Conservation (phyloP, 2,113 vertebrate species). For the Pampusana beccarii region DNA sequence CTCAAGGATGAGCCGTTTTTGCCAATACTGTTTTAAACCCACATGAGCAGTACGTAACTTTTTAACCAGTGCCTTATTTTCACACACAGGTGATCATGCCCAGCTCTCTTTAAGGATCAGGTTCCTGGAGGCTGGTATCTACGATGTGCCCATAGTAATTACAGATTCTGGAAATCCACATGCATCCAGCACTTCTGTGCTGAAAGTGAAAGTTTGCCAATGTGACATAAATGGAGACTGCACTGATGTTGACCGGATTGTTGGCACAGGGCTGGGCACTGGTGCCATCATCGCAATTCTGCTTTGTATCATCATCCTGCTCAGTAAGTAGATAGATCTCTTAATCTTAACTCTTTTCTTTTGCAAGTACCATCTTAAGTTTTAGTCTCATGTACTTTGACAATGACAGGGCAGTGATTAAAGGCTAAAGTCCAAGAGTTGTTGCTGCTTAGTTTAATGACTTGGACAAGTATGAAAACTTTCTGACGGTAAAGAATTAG, state of each 20-base stretch:
- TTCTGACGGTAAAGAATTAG: neutral
- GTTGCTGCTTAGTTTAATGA: neutral
- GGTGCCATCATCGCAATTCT: slow-evolving; percentile 97
- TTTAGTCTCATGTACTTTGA: neutral
- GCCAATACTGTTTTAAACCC: neutral
- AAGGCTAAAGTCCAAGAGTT: neutral
- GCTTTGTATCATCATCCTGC: slow-evolving; percentile 96
- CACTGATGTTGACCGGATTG: slow-evolving; percentile 90
- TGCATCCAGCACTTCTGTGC: slow-evolving; percentile 90
- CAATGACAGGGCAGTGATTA: neutral
- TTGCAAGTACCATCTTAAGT: fast-evolving
- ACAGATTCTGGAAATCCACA: slow-evolving; percentile 96
- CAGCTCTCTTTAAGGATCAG: slow-evolving; percentile 90
- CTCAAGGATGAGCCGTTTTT: neutral
- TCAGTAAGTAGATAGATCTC: slow-evolving; percentile 84
- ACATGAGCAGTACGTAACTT: neutral
- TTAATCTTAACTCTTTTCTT: neutral
- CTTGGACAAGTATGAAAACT: neutral
- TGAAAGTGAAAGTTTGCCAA: slow-evolving; percentile 94
- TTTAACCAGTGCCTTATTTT: neutral
- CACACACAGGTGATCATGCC: slow-evolving; percentile 86
- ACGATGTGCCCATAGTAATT: slow-evolving; percentile 92
- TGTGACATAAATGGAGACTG: slow-evolving; percentile 95
- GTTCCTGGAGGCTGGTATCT: slow-evolving; percentile 92
- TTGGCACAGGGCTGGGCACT: slow-evolving; percentile 91